phyloP scores from a whole-genome alignment of 2,797 vertebrate genomes.

The Pipistrellus nathusii region DNA sequence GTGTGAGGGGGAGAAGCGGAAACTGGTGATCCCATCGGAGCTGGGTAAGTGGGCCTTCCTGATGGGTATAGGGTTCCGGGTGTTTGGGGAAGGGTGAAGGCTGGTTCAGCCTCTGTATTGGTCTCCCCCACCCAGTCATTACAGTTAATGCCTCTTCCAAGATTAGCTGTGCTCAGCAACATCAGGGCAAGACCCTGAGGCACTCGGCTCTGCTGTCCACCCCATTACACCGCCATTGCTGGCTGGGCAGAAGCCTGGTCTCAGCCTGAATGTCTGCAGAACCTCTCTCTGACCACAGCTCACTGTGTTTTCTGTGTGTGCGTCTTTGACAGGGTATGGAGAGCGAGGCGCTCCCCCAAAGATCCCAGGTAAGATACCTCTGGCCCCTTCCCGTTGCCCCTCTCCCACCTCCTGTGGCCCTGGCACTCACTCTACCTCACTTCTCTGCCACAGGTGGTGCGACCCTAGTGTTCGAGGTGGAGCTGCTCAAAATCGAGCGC shows the following conservation, averaged over 20 bases:
- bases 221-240: background rate
- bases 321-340: constrained; percentile 90
- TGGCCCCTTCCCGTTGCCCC: background rate
- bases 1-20: constrained; percentile 96
- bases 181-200: background rate
- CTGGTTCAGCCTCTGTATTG: background rate
- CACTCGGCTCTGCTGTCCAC: background rate
- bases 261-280: background rate
- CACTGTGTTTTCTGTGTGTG: constrained; percentile 33
- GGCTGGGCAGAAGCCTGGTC: background rate
- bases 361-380: constrained; percentile 90
- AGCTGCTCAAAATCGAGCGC: constrained; percentile 93
- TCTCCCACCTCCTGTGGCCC: background rate
- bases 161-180: background rate
- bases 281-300: background rate
- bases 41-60: constrained; percentile 87
- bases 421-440: background rate
- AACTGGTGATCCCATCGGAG: constrained; percentile 95
- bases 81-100: background rate
- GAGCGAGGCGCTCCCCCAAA: constrained; percentile 95
- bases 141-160: background rate
- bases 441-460: constrained; percentile 89
- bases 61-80: background rate
- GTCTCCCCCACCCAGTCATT: background rate
- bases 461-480: constrained; percentile 95